Base-by-base conservation (phyloP, 1,140 invertebrate species). In the Pachypeltis micranthus region DNA sequence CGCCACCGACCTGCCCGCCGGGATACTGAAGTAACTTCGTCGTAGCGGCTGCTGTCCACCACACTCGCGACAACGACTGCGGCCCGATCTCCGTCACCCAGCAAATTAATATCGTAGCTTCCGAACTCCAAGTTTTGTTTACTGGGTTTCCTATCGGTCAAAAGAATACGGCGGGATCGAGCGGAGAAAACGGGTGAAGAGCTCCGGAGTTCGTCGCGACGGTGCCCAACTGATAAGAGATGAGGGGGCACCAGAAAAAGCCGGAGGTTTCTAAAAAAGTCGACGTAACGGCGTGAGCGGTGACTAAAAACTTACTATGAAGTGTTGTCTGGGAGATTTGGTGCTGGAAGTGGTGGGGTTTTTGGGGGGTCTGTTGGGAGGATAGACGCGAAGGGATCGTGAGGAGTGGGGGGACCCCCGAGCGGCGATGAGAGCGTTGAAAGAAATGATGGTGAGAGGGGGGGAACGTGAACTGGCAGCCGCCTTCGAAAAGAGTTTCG, bases 231-330 rank as follows among this genome's bases (percentile, higher is more conserved):
- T 51, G 47, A 51, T 51, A 51, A 51, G 47, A 21, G 23, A 4
- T 10, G 23, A 16, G 47, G 47, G 34, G 47, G 47, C 47, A 51
- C 47, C 47, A 51, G 47, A 51, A 51, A 51, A 51, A 51, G 47
- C 47, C 47, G 47, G 47, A 51, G 47, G 47, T 51, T n/a, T n/a
- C n/a, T n/a, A 51, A 51, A 51, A 51, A 51, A 51, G 47, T n/a
- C 47, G 21, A 16, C 19, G 47, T n/a, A 51, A 51, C 47, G 47
- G 47, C 47, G 21, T 51, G 10, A 10, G 23, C 47, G 47, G 47
- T 51, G 47, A 51, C 47, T 51, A 51, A 51, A 51, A 51, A 51
- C 47, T 51, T 51, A 51, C 47, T 51, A 51, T 51, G 47, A 16
- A 51, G 47, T n/a, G n/a, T 51, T 51, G 47, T 51, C 47, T 51